Percentiles rank a stretch among this genome's conserved stretches.
Conservation (phyloP, 2,797 vertebrate species). For the Cercopithecus mitis region DNA sequence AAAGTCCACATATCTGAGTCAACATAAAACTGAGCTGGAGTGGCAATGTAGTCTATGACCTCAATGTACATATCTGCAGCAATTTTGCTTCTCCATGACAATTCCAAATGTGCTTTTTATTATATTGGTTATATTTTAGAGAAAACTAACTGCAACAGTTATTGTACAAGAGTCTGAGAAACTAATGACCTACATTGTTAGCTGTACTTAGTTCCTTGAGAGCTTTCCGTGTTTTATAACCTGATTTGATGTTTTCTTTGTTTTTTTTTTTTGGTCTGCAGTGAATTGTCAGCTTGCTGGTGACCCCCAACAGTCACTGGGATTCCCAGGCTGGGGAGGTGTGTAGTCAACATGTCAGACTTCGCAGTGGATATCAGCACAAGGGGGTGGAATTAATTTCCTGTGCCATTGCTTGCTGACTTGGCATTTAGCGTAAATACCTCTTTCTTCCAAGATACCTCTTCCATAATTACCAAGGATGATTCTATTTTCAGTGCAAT, state of each 20-base stretch:
- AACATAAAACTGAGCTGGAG: not conserved
- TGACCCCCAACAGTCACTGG: not conserved
- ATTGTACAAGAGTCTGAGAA: not conserved
- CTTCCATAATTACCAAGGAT: slow-evolving; percentile 59
- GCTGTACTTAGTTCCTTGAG: not conserved
- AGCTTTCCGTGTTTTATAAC: slow-evolving; percentile 19
- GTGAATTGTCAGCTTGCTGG: not conserved
- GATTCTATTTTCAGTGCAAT: slow-evolving; percentile 61
- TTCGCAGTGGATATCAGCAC: not conserved
- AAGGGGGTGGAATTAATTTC: not conserved
- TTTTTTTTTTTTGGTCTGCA: not conserved
- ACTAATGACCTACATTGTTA: not conserved
- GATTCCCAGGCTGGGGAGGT: not conserved
- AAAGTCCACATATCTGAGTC: not conserved
- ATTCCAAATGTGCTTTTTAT: not conserved
- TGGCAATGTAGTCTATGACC: not conserved
- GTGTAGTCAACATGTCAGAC: not conserved
- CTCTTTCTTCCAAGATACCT: slow-evolving; percentile 49
- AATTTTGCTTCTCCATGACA: not conserved
- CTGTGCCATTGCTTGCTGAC: slow-evolving; percentile 54
- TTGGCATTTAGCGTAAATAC: slow-evolving; percentile 48
- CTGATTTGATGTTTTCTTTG: not conserved
- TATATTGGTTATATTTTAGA: not conserved
- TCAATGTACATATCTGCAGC: not conserved
- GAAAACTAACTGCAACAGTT: not conserved